Percentiles rank a stretch among this genome's conserved stretches.
These are phyloP conservation scores for Tretioscincus oriximinensis DNA, from an alignment of 2,113 vertebrate genomes.

Conservation along the genomic window DNA sequence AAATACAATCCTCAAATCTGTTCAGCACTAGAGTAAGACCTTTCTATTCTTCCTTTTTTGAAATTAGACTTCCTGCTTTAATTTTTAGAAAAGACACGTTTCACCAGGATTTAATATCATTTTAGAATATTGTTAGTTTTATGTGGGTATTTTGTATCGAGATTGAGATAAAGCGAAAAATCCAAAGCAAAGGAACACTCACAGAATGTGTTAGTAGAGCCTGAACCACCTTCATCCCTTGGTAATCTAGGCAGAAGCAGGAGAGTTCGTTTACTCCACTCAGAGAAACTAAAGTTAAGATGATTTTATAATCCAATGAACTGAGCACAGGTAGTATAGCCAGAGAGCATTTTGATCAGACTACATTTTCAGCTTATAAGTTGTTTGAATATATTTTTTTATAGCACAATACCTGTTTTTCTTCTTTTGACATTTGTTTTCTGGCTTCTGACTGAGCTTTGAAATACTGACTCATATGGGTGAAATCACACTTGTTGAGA, in stretches of 20 bases:
- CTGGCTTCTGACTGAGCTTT: conserved; percentile 92
- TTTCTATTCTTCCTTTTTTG: no score
- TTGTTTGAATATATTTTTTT: conserved; percentile 33
- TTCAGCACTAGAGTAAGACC: not conserved
- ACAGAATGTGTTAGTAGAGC: conserved; percentile 6
- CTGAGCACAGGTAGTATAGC: conserved; percentile 10
- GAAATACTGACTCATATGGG: conserved; percentile 90
- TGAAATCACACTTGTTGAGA: conserved; percentile 93
- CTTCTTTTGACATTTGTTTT: conserved; percentile 96
- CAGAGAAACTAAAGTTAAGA: not conserved
- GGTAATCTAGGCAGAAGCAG: conserved; percentile 17
- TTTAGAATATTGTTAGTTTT: not conserved
- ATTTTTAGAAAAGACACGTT: not conserved
- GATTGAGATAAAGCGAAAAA: not conserved
- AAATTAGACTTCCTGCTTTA: not conserved
- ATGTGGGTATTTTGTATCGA: not conserved
- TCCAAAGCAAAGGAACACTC: not conserved
- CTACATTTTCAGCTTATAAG: not conserved
- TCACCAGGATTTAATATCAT: not conserved
- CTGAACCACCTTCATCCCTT: not conserved
- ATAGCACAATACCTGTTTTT: conserved; percentile 82
- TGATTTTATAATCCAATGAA: not conserved
- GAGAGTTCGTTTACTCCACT: not conserved
- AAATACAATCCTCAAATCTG: not conserved
- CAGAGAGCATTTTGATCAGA: conserved; percentile 34